Percentiles rank a stretch among this genome's conserved stretches.
phyloP scores from a whole-genome alignment of 2,888 invertebrate genomes.

The Amphipoea lucens region DNA sequence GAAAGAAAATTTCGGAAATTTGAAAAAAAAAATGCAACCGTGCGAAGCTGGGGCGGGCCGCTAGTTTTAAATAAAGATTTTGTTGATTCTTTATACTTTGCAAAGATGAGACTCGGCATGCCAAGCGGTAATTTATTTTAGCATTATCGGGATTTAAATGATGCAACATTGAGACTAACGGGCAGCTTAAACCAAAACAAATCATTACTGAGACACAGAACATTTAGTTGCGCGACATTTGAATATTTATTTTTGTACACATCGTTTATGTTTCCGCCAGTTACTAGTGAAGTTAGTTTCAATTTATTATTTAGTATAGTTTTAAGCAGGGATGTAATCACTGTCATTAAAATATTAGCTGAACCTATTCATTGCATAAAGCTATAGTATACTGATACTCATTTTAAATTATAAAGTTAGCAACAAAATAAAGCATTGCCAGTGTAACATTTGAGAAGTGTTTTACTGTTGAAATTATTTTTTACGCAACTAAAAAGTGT shows the following conservation, averaged over 20 bases:
- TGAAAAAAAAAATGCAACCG: no score
- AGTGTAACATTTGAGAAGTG: neutral
- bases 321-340: neutral
- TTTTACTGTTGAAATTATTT: neutral
- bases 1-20: no score
- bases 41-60: no score
- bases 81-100: neutral
- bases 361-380: neutral
- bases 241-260: constrained; percentile 35
- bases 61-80: no score
- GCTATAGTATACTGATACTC: neutral
- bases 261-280: constrained; percentile 16
- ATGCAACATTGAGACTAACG: constrained; percentile 34
- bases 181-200: constrained; percentile 34
- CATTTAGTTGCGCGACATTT: constrained; percentile 41
- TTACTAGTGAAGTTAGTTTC: constrained; percentile 1
- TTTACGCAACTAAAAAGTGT: neutral
- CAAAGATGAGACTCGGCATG: neutral
- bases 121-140: neutral
- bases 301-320: neutral
- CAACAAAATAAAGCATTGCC: neutral
- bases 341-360: neutral
- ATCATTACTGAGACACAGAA: constrained; percentile 40
- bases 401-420: neutral
- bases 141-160: constrained; percentile 16